Conservation (phyloP, 1,140 invertebrate species). For the Drosophila orosa region DNA sequence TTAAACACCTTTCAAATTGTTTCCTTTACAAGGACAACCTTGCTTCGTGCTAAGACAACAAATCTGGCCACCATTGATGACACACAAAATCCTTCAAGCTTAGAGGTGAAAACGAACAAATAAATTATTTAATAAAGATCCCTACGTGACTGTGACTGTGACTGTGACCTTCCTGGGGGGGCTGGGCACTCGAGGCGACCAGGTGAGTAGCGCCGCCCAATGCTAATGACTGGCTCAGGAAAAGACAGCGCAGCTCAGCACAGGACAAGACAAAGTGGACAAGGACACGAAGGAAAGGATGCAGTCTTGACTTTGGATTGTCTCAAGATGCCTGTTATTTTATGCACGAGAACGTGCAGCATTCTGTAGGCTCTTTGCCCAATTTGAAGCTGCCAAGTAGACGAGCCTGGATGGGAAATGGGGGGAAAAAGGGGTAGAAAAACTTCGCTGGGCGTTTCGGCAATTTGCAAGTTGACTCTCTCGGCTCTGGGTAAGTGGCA, state of each 20-base stretch:
- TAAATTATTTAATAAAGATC: conserved; percentile 52
- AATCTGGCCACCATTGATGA: neutral
- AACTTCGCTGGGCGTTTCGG: conserved; percentile 43
- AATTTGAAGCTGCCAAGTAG: conserved; percentile 12
- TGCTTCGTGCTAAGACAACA: neutral
- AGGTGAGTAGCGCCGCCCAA: conserved; percentile 27
- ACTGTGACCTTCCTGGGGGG: conserved; percentile 26
- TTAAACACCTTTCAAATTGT: neutral
- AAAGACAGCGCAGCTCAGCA: neutral
- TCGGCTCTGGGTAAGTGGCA: conserved; percentile 39
- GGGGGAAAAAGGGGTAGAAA: neutral
- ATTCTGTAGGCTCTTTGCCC: conserved; percentile 43
- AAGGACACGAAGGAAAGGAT: conserved; percentile 15
- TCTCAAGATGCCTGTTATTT: conserved; percentile 28
- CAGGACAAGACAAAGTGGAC: too few species aligned
- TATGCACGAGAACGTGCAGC: conserved; percentile 45
- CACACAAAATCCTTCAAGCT: conserved; percentile 23
- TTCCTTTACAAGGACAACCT: neutral
- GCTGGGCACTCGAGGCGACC: conserved; percentile 17
- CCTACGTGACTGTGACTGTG: conserved; percentile 45
- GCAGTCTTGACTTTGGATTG: conserved; percentile 38
- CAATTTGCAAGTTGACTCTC: conserved; percentile 52
- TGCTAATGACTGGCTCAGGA: conserved; percentile 34
- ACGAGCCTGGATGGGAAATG: neutral
- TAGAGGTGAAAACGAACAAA: conserved; percentile 21